Conservation (phyloP, 1,140 invertebrate genomes). For the Globodera rostochiensis region DNA sequence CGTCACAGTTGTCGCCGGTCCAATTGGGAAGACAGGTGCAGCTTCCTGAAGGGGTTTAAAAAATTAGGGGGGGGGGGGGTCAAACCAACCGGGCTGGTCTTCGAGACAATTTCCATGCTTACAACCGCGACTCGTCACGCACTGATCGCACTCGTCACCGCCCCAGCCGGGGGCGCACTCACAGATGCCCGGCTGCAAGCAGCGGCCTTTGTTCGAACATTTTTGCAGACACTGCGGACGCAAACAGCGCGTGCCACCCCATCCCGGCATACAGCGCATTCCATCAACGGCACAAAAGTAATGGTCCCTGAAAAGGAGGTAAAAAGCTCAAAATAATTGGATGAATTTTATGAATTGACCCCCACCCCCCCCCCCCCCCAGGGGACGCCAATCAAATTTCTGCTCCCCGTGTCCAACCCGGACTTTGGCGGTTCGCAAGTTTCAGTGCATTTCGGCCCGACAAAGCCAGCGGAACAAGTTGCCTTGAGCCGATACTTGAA, state of each 20-base stretch:
- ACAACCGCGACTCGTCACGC: slow-evolving; percentile 22
- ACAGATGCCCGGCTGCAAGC: slow-evolving; percentile 13
- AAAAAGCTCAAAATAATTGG: too few species aligned
- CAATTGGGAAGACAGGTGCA: slow-evolving; percentile 37
- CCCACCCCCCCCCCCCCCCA: not conserved
- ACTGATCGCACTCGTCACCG: slow-evolving; percentile 15
- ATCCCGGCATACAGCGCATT: slow-evolving; percentile 25
- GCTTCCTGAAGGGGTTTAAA: slow-evolving; percentile 5
- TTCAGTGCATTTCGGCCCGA: slow-evolving; percentile 8
- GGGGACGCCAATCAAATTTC: not conserved
- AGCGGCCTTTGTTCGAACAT: slow-evolving; percentile 15
- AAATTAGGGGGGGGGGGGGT: too few species aligned
- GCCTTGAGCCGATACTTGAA: slow-evolving; percentile 11
- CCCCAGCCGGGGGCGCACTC: slow-evolving; percentile 28
- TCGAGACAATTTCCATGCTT: slow-evolving; percentile 25
- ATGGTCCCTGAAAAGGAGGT: slow-evolving; percentile 10
- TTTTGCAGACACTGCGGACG: slow-evolving; percentile 20
- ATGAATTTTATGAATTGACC: too few species aligned
- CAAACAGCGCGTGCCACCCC: slow-evolving; percentile 9
- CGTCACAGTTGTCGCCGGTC: slow-evolving; percentile 27
- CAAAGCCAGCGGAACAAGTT: slow-evolving; percentile 4
- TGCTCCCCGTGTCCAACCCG: not conserved
- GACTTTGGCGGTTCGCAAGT: slow-evolving; percentile 7
- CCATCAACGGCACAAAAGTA: slow-evolving; percentile 13
- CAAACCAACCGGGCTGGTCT: not conserved